Base-by-base conservation (phyloP, 2,888 invertebrate species). In the Anthophora plumipes region DNA sequence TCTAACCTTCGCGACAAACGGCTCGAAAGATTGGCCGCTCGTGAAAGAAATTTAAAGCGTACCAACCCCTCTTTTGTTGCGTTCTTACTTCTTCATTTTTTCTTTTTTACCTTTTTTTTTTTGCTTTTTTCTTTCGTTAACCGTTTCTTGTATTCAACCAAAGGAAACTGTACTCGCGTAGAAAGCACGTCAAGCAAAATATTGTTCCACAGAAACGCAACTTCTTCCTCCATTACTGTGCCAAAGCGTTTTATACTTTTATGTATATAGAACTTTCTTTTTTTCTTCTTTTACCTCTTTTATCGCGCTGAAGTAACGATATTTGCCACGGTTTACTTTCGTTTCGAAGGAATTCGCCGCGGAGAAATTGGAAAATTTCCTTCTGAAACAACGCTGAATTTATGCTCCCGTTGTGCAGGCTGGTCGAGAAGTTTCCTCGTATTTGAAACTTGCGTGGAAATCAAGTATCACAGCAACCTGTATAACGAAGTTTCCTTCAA, bases 1-100 rank as follows among this genome's bases (percentile, higher is more conserved):
- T 57, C 59, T 64, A 77, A 69, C 78, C 68, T 37, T 52, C 37
- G 52, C 69, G 68, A 69, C 64, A 59, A 77, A 50, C 77, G 68
- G 43, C 75, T 20, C 39, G 48, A 57, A 59, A 69, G 60, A 69
- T 50, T n/a, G 50, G 46, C 25, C n/a, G 59, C 43, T 55, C 41
- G 60, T 14, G 67, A 68, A 31, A 63, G 31, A 57, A 75, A 67
- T 75, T 74, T 66, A 48, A 72, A 73, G 12, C 73, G 46, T 14
- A 25, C 31, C 59, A 17, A 6, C 41, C 9, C n/a, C n/a, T n/a
- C 25, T 43, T 68, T 22, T 68, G 22, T 43, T 20, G 20, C 41
- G 31, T 25, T 50, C 25, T 17, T 57, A 14, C 14, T 11, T 55
- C n/a, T 39, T 20, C 9, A n/a, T 5, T 12, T 14, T 17, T 50